A percentile compares a stretch with the other conserved stretches of the same genome.
These are phyloP conservation scores for Clavelina lepadiformis DNA, from an alignment of 23 tunicate species.

Conservation along the genomic window DNA sequence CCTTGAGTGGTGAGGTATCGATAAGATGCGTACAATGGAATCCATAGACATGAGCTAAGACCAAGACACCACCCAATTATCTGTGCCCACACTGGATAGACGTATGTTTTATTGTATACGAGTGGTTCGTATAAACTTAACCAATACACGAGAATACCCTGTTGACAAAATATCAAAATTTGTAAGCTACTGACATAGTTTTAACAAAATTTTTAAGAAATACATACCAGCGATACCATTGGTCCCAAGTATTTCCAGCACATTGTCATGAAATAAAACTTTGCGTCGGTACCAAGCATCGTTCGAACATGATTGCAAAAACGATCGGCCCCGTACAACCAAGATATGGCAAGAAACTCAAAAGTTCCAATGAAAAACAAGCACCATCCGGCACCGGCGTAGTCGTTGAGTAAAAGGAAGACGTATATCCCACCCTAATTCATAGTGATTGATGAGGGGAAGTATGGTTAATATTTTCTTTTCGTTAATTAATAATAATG, in stretches of 20 bases:
- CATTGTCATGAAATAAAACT: constrained; percentile 2
- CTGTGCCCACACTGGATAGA: constrained; percentile 44
- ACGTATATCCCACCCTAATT: constrained; percentile 33
- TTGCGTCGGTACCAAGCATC: constrained; percentile 2
- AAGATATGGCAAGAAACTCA: constrained; percentile 1
- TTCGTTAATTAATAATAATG: no score
- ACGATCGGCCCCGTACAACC: constrained; percentile 18
- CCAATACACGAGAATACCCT: constrained; percentile 14
- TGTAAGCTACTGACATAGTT: neutral
- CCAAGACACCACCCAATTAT: constrained; percentile 37
- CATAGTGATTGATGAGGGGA: no score
- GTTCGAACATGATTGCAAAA: constrained; percentile 12
- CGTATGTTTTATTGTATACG: constrained; percentile 22
- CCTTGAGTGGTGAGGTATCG: no score
- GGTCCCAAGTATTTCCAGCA: constrained; percentile 19
- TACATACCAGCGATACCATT: constrained; percentile 1
- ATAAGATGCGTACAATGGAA: constrained; percentile 34
- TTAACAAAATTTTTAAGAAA: neutral
- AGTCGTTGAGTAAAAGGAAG: constrained; percentile 1
- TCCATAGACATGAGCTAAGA: constrained; percentile 20
- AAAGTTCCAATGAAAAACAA: constrained; percentile 13
- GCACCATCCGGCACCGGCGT: constrained; percentile 22
- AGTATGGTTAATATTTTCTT: no score
- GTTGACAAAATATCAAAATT: neutral
- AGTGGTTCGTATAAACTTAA: constrained; percentile 17